Evolutionary conservation across 37 sponge, comb jelly and placozoan genomes (phyloP).

Genomic region (Bolinopsis microptera): DNA sequence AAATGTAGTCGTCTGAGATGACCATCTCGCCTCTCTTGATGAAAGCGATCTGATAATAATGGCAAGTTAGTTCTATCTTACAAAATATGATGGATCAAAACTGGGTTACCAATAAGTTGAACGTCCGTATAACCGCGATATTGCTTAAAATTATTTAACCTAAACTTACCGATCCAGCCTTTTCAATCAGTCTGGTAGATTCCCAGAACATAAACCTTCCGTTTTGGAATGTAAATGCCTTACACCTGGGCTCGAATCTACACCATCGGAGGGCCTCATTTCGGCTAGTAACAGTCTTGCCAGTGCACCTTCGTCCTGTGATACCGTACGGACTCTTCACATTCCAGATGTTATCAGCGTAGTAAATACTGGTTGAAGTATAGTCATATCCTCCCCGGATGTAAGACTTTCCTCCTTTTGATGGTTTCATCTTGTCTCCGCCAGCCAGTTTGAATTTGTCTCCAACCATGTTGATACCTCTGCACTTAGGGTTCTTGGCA

Average conservation of each 20-base stretch:
- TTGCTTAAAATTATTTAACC: background rate
- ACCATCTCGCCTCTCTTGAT: background rate
- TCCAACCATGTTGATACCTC: background rate
- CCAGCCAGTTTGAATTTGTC: background rate
- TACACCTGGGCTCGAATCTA: background rate
- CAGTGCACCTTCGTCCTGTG: background rate
- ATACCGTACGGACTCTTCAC: conserved; percentile 18
- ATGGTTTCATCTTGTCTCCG: conserved; percentile 23
- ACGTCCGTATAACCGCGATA: too few relatives aligned
- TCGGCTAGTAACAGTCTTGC: background rate
- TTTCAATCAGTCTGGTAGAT: background rate
- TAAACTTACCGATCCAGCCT: background rate
- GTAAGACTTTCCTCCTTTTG: background rate
- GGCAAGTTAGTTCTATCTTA: too few relatives aligned
- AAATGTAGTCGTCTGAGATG: background rate
- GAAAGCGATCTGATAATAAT: background rate
- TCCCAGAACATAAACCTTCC: background rate
- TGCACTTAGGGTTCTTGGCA: conserved; percentile 1
- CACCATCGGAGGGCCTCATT: background rate
- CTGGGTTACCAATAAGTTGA: too few relatives aligned
- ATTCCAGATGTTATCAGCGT: background rate
- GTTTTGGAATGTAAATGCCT: background rate
- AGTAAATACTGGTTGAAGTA: conserved; percentile 12
- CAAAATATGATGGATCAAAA: too few relatives aligned
- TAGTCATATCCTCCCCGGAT: conserved; percentile 2